Conservation (phyloP, 2,888 invertebrate species). For the Coecobrya sp. region DNA sequence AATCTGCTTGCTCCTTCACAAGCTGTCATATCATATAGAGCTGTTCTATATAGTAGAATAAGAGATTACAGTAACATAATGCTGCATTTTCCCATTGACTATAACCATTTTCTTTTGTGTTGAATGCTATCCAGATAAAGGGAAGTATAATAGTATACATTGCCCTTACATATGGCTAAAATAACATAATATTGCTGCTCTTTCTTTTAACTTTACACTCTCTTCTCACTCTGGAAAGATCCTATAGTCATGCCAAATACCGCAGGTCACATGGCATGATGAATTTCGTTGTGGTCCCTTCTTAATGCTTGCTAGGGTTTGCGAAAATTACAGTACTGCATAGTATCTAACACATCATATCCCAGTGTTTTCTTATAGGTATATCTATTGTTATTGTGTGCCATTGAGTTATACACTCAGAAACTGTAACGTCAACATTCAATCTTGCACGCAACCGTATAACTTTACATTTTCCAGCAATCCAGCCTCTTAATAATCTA, state of each 20-base stretch:
- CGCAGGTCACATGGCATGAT: constrained; percentile 40
- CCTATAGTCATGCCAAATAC: constrained; percentile 21
- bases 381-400: no score
- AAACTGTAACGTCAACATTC: not conserved
- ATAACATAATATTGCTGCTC: not conserved
- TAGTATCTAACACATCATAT: no score
- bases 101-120: not conserved
- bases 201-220: not conserved
- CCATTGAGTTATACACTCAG: no score
- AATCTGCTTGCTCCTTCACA: constrained; percentile 7
- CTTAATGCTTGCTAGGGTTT: not conserved
- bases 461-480: not conserved
- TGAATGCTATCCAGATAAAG: not conserved
- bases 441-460: not conserved
- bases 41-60: not conserved
- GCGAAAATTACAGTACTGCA: not conserved
- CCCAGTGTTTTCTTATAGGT: no score
- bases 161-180: not conserved
- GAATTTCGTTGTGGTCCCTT: not conserved
- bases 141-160: not conserved
- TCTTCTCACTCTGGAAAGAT: not conserved
- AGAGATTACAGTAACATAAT: not conserved
- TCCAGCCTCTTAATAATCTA: not conserved
- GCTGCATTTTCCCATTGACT: constrained; percentile 4
- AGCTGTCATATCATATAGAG: not conserved